Evolutionary conservation across 1,140 invertebrate species (phyloP).

Genomic region (Centruroides vittatus): DNA sequence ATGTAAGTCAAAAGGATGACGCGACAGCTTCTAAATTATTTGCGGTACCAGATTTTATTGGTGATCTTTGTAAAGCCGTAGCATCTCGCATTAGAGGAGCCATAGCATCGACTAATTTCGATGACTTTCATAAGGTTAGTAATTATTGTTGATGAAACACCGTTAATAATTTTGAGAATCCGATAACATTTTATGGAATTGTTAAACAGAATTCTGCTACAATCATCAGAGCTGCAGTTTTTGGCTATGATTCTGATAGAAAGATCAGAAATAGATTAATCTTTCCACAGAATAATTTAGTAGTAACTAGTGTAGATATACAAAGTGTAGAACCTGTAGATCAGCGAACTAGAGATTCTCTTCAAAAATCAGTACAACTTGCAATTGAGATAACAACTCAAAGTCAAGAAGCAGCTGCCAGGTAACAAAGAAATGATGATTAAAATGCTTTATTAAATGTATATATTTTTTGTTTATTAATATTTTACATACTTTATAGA

Average conservation of each 20-base stretch:
- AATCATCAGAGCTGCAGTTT: conserved; percentile 36
- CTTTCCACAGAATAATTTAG: conserved; percentile 35
- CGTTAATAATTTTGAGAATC: too few species aligned
- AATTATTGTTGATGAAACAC: too few species aligned
- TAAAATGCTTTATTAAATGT: too few species aligned
- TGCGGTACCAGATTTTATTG: conserved; percentile 39
- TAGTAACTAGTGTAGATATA: conserved; percentile 38
- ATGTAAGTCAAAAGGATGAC: conserved; percentile 23
- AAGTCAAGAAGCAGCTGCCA: conserved; percentile 36
- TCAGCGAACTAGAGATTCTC: conserved; percentile 36
- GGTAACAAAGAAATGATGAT: conserved; percentile 17
- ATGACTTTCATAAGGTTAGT: conserved; percentile 38
- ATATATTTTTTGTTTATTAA: too few species aligned
- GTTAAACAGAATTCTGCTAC: conserved; percentile 32
- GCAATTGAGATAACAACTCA: conserved; percentile 37
- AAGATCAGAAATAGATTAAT: conserved; percentile 30
- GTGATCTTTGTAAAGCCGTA: conserved; percentile 39
- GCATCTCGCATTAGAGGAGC: conserved; percentile 37
- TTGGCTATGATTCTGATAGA: conserved; percentile 35
- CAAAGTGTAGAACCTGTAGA: conserved; percentile 41
- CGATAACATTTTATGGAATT: too few species aligned
- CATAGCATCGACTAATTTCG: conserved; percentile 36
- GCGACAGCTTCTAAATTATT: conserved; percentile 33
- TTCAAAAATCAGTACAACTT: conserved; percentile 39
- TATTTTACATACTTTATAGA: conserved; percentile 17